Conservation (phyloP, 2,113 vertebrate genomes). For the Gila orcuttii region DNA sequence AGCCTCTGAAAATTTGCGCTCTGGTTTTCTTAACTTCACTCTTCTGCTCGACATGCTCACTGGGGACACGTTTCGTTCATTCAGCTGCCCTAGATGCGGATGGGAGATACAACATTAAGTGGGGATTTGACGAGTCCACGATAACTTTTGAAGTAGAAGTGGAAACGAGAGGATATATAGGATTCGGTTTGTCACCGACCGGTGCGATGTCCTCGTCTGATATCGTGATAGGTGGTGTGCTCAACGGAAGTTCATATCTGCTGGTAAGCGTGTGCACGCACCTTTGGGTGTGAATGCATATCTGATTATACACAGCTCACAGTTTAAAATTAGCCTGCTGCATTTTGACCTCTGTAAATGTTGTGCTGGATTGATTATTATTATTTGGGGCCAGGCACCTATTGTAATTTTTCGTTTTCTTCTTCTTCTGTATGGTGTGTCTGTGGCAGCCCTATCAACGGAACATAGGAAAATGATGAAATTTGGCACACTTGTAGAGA, state of each 20-base stretch:
- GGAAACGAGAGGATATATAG: slow-evolving; percentile 83
- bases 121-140: slow-evolving; percentile 71
- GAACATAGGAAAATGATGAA: no score
- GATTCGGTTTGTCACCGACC: slow-evolving; percentile 84
- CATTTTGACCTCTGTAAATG: not conserved
- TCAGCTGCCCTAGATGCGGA: slow-evolving; percentile 76
- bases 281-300: not conserved
- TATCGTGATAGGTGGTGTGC: slow-evolving; percentile 84
- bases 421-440: no score
- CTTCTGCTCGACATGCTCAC: slow-evolving; percentile 36
- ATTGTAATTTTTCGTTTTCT: no score
- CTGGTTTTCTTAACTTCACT: slow-evolving; percentile 51
- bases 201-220: slow-evolving; percentile 84
- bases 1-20: slow-evolving; percentile 36
- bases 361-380: not conserved
- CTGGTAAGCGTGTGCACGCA: slow-evolving; percentile 71
- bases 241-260: slow-evolving; percentile 80
- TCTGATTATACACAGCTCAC: not conserved
- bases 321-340: not conserved
- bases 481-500: no score
- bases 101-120: slow-evolving; percentile 76
- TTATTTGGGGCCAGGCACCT: not conserved
- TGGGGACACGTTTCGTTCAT: slow-evolving; percentile 66
- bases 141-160: slow-evolving; percentile 81
- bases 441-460: no score